Evolutionary conservation across 2,113 vertebrate genomes (phyloP).

Genomic region (Proteles cristata): DNA sequence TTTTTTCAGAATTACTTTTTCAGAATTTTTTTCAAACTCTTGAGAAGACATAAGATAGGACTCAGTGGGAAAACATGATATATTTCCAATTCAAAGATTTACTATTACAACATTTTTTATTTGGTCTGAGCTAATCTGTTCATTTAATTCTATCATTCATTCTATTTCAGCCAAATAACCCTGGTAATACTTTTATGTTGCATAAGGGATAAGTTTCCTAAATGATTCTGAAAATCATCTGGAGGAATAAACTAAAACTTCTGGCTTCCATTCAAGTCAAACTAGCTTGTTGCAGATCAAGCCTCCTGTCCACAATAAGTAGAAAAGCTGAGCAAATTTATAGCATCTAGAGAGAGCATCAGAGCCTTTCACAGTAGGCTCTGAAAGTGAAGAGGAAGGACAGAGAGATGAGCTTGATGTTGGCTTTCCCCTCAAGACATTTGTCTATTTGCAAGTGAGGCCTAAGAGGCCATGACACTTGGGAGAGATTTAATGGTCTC

Average conservation of each 20-base stretch:
- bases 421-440: not conserved
- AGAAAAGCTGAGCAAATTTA: not conserved
- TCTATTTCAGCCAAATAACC: not conserved
- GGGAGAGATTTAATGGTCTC: not conserved
- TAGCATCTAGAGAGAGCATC: not conserved
- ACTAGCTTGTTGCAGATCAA: not conserved
- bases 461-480: not conserved
- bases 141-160: not conserved
- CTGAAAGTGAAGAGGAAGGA: not conserved
- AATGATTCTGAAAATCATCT: not conserved
- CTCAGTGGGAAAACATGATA: not conserved
- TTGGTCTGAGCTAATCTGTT: not conserved
- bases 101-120: not conserved
- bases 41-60: not conserved
- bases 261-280: not conserved
- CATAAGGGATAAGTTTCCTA: not conserved
- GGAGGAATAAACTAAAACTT: not conserved
- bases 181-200: not conserved
- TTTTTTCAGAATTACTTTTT: not conserved
- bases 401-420: not conserved
- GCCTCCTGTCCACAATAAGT: not conserved
- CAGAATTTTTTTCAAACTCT: not conserved
- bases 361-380: not conserved
- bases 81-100: not conserved
- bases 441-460: not conserved